These are phyloP conservation scores for Anas bernieri DNA, from an alignment of 2,797 vertebrate genomes.

Conservation along the genomic window DNA sequence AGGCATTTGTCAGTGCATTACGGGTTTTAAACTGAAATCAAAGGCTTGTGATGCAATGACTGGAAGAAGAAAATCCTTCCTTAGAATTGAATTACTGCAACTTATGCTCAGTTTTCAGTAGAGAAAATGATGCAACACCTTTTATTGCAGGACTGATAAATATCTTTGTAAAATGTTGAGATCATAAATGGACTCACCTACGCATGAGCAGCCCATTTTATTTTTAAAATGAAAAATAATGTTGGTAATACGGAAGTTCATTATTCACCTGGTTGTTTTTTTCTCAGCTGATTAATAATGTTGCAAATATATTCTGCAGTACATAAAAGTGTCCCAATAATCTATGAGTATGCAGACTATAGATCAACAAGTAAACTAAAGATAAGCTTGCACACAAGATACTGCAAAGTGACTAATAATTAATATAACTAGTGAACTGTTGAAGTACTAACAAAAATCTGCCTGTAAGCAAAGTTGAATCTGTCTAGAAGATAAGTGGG, in stretches of 20 bases:
- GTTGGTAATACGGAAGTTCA: background rate
- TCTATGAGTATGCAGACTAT: background rate
- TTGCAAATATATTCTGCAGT: conserved; percentile 3
- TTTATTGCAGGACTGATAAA: background rate
- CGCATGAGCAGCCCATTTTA: background rate
- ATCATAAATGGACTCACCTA: background rate
- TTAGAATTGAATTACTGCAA: background rate
- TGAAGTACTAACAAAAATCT: background rate
- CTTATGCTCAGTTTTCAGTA: background rate
- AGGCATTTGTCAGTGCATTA: background rate
- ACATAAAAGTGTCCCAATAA: conserved; percentile 22
- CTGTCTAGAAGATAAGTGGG: background rate
- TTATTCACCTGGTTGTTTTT: background rate
- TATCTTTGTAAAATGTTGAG: background rate
- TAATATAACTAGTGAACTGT: conserved; percentile 1
- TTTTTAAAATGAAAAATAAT: conserved; percentile 34
- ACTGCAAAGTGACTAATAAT: conserved; percentile 5
- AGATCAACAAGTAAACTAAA: background rate
- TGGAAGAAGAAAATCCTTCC: background rate
- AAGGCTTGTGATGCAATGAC: background rate
- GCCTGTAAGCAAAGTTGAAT: background rate
- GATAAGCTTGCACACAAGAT: background rate
- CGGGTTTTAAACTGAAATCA: background rate
- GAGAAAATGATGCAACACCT: background rate
- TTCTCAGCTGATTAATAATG: background rate